A percentile compares a stretch with the other conserved stretches of the same genome.
phyloP scores from a whole-genome alignment of 2,888 invertebrate species.

The Troilus luridus region DNA sequence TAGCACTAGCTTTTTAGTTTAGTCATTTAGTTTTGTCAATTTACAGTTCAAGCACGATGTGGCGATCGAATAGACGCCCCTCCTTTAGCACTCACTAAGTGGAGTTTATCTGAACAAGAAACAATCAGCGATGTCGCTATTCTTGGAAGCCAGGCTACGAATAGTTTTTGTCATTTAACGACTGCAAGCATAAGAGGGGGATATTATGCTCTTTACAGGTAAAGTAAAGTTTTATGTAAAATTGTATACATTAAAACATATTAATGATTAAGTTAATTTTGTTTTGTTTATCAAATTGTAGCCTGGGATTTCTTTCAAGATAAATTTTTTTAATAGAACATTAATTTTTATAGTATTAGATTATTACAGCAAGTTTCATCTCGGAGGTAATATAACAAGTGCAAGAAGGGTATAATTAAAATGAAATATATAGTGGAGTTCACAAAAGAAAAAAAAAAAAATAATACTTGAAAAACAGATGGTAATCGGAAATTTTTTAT shows the following conservation, averaged over 20 bases:
- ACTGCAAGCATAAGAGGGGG: conserved; percentile 72
- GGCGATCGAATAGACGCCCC: conserved; percentile 74
- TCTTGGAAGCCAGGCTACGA: conserved; percentile 73
- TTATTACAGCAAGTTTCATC: too few relatives aligned
- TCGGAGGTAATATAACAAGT: too few relatives aligned
- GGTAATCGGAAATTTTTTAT: too few relatives aligned
- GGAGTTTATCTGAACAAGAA: conserved; percentile 85
- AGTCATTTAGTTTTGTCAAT: conserved; percentile 53
- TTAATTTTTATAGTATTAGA: too few relatives aligned
- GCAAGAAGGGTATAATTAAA: too few relatives aligned
- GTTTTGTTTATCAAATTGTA: background rate
- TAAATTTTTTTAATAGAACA: too few relatives aligned
- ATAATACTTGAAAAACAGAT: too few relatives aligned
- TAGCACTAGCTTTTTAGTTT: background rate
- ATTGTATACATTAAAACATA: background rate
- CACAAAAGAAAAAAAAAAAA: too few relatives aligned
- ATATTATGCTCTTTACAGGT: conserved; percentile 57
- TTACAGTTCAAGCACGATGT: conserved; percentile 80
- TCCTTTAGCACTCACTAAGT: conserved; percentile 85
- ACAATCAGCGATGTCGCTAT: conserved; percentile 83
- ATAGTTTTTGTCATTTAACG: conserved; percentile 75
- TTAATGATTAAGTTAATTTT: background rate
- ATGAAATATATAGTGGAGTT: too few relatives aligned
- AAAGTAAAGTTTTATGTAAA: background rate
- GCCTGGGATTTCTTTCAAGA: too few relatives aligned